A percentile compares a stretch with the other conserved stretches of the same genome.
phyloP scores from a whole-genome alignment of 2,888 invertebrate genomes.

The Lycocerus yunnanus region DNA sequence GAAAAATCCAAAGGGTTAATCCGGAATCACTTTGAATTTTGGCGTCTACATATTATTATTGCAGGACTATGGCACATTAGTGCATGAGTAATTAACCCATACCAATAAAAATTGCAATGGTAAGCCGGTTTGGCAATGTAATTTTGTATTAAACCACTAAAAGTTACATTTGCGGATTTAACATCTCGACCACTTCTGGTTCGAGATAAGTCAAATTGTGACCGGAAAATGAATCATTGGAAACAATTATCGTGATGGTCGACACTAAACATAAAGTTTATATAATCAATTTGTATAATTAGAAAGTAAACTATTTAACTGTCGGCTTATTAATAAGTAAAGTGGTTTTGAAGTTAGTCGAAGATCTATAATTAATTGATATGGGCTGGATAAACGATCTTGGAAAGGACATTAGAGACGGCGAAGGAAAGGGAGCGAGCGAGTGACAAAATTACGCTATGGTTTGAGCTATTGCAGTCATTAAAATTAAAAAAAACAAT shows the following conservation, averaged over 20 bases:
- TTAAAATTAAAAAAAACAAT: background rate
- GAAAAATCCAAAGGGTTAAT: too few relatives aligned
- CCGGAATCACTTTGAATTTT: too few relatives aligned
- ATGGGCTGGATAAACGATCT: background rate
- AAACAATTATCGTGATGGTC: background rate
- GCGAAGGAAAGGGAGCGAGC: background rate
- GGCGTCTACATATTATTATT: too few relatives aligned
- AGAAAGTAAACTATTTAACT: background rate
- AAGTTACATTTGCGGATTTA: background rate
- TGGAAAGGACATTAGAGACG: background rate
- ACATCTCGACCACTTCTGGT: background rate
- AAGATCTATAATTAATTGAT: conserved; percentile 6
- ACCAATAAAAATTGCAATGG: too few relatives aligned
- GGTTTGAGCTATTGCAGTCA: background rate
- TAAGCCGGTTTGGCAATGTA: background rate
- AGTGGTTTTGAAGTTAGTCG: conserved; percentile 1
- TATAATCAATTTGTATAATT: background rate
- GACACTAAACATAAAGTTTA: background rate
- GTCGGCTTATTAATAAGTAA: background rate
- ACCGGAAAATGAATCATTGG: background rate
- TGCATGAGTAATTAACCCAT: too few relatives aligned
- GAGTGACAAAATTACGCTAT: background rate
- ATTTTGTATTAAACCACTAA: background rate
- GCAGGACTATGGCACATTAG: too few relatives aligned
- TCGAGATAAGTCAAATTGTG: background rate